phyloP scores from a whole-genome alignment of 2,888 invertebrate genomes.

The Taenaris catops region DNA sequence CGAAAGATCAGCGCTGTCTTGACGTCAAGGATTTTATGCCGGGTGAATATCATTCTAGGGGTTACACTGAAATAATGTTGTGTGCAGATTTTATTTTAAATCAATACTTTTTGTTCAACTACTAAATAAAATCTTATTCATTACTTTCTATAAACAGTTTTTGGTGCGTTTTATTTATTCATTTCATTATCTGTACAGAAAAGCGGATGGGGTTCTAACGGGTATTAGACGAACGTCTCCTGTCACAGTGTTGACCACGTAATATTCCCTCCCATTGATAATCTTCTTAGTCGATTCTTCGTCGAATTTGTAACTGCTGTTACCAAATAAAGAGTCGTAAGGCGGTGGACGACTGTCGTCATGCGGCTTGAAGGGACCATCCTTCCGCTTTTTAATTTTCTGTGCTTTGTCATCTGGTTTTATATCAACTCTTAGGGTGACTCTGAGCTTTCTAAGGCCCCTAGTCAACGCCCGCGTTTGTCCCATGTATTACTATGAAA shows the following conservation, averaged over 20 bases:
- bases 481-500: too few species aligned
- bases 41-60: too few species aligned
- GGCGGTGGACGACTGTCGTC: constrained; percentile 81
- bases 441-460: too few species aligned
- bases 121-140: too few species aligned
- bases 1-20: too few species aligned
- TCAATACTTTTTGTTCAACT: too few species aligned
- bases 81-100: too few species aligned
- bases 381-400: constrained; percentile 25
- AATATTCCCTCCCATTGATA: constrained; percentile 89
- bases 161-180: too few species aligned
- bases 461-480: constrained; percentile 45
- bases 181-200: constrained; percentile 80
- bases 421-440: constrained; percentile 19
- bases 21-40: too few species aligned
- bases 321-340: constrained; percentile 81
- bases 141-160: too few species aligned
- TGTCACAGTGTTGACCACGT: constrained; percentile 80
- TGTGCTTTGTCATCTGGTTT: constrained; percentile 12
- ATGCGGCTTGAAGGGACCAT: constrained; percentile 24
- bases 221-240: constrained; percentile 86
- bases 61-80: too few species aligned
- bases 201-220: constrained; percentile 86
- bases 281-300: constrained; percentile 68
- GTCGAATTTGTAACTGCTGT: constrained; percentile 38